Evolutionary conservation across 2,797 vertebrate species (phyloP).

Genomic region (Halcyon smyrnensis): DNA sequence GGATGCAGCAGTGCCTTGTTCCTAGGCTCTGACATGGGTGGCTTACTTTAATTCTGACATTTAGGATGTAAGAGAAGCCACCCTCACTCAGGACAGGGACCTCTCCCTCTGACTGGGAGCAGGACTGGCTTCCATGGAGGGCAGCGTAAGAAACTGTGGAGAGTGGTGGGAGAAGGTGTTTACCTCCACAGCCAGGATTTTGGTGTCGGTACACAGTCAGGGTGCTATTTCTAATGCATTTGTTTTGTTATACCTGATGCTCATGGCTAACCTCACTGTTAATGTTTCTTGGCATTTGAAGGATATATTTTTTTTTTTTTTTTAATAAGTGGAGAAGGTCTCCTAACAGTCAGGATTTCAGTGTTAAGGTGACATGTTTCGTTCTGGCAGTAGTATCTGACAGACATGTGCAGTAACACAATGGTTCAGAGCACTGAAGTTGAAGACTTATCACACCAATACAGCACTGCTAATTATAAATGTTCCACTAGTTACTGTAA

Average conservation of each 20-base stretch:
- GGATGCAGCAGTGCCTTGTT: background rate
- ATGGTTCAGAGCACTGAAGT: background rate
- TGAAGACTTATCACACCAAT: background rate
- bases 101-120: background rate
- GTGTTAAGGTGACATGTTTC: background rate
- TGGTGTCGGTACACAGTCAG: rapidly evolving
- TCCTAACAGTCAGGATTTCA: background rate
- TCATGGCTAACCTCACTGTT: background rate
- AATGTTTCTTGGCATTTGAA: background rate
- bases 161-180: background rate
- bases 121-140: rapidly evolving
- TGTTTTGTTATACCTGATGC: rapidly evolving
- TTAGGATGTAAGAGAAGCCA: rapidly evolving
- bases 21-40: background rate
- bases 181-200: background rate
- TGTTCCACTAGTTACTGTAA: background rate
- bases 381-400: background rate
- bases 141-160: rapidly evolving
- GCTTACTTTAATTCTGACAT: background rate
- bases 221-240: background rate
- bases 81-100: background rate
- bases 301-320: background rate
- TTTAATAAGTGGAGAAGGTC: background rate
- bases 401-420: background rate
- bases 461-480: background rate